These are phyloP conservation scores for Lucilia sericata DNA, from an alignment of 1,140 invertebrate species.

Conservation along the genomic window DNA sequence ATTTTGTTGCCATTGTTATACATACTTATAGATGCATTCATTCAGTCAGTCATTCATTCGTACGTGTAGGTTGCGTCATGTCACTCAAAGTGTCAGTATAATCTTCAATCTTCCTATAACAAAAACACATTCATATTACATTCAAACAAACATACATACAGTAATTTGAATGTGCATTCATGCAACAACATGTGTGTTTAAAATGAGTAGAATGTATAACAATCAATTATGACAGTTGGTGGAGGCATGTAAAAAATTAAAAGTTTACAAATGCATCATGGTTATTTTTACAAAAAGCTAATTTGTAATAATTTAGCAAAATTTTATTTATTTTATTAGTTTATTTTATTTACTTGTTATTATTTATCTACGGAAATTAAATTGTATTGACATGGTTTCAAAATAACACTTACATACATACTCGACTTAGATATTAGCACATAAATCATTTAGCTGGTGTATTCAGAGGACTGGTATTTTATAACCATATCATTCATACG, in stretches of 20 bases:
- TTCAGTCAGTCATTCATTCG: background rate
- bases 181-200: background rate
- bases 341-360: too few species aligned
- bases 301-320: background rate
- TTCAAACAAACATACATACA: too few species aligned
- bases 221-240: slow-evolving; percentile 27
- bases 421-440: too few species aligned
- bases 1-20: slow-evolving; percentile 14
- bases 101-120: background rate
- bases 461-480: too few species aligned
- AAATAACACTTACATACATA: too few species aligned
- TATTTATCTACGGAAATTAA: background rate
- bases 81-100: background rate
- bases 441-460: too few species aligned
- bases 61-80: slow-evolving; percentile 17
- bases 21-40: background rate
- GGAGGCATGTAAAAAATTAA: background rate
- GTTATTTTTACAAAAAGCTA: background rate
- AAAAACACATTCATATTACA: background rate
- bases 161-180: too few species aligned
- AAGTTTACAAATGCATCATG: background rate
- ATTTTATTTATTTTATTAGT: background rate
- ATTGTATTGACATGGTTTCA: background rate
- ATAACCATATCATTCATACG: too few species aligned
- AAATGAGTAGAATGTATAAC: background rate